phyloP scores from a whole-genome alignment of 2,113 vertebrate species.

The Bagarius yarrelli region DNA sequence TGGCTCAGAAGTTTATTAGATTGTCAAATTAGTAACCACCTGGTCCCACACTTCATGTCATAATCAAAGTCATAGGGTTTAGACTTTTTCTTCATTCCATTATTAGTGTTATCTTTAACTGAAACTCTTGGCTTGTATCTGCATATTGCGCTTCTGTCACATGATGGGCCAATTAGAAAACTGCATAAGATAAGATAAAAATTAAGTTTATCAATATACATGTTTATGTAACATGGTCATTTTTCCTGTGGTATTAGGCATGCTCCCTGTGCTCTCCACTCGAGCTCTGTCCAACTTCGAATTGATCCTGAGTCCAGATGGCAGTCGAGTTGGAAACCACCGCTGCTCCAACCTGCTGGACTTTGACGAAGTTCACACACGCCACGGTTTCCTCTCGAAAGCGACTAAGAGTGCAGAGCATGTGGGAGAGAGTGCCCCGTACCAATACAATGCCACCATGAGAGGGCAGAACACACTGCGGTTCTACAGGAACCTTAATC shows the following conservation, averaged over 20 bases:
- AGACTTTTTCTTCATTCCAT: neutral
- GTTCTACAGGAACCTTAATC: conserved; percentile 89
- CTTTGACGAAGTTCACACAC: conserved; percentile 83
- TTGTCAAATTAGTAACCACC: too few species aligned
- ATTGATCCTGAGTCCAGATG: conserved; percentile 88
- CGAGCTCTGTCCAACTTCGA: conserved; percentile 89
- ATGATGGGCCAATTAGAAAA: too few species aligned
- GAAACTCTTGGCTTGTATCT: neutral
- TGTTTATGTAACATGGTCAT: neutral
- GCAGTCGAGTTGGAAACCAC: conserved; percentile 87
- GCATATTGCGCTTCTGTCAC: neutral
- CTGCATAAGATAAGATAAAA: neutral
- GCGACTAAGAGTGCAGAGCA: conserved; percentile 73
- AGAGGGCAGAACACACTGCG: conserved; percentile 79
- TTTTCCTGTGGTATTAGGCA: conserved; percentile 67
- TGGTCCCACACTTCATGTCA: neutral
- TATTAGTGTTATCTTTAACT: too few species aligned
- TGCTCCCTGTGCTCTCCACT: conserved; percentile 91
- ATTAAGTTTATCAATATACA: neutral
- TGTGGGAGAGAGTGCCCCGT: conserved; percentile 78
- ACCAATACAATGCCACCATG: conserved; percentile 80
- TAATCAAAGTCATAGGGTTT: neutral
- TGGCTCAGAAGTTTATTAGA: too few species aligned
- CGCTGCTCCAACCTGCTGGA: conserved; percentile 92
- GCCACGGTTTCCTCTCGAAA: conserved; percentile 83